A percentile compares a stretch with the other conserved stretches of the same genome.
Evolutionary conservation across 2,888 invertebrate genomes (phyloP).

Genomic region (Chouioia cunea): DNA sequence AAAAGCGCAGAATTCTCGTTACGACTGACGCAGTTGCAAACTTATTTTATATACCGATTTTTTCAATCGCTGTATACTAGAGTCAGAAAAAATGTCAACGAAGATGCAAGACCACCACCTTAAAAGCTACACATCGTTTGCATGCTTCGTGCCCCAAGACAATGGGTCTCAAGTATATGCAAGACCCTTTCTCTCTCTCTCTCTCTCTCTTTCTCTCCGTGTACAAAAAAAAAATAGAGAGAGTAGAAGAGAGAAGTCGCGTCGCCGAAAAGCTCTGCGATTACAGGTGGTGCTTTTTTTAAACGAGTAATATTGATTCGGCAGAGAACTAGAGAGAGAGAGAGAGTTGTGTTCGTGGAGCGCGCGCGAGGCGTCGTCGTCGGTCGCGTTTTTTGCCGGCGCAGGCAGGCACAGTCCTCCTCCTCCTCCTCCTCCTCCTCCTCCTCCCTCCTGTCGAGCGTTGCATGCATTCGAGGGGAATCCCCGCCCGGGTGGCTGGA

Average conservation of each 20-base stretch:
- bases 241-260: conserved; percentile 20
- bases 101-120: not conserved
- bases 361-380: not conserved
- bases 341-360: no score
- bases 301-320: conserved; percentile 69
- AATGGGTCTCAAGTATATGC: conserved; percentile 7
- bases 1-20: no score
- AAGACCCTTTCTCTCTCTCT: not conserved
- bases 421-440: conserved; percentile 29
- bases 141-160: no score
- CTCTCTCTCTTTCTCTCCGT: not conserved
- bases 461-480: conserved; percentile 5
- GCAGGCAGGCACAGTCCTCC: no score
- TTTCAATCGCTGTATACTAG: not conserved
- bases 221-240: not conserved
- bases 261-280: conserved; percentile 42
- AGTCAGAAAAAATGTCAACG: no score
- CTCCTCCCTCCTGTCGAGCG: conserved; percentile 34
- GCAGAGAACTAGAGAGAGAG: conserved; percentile 59
- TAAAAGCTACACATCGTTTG: no score
- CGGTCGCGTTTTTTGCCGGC: no score
- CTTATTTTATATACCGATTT: no score
- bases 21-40: no score
- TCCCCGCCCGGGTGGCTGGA: not conserved
- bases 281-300: conserved; percentile 63